These are phyloP conservation scores for Drosophila pandora DNA, from an alignment of 1,140 invertebrate species.

Conservation along the genomic window DNA sequence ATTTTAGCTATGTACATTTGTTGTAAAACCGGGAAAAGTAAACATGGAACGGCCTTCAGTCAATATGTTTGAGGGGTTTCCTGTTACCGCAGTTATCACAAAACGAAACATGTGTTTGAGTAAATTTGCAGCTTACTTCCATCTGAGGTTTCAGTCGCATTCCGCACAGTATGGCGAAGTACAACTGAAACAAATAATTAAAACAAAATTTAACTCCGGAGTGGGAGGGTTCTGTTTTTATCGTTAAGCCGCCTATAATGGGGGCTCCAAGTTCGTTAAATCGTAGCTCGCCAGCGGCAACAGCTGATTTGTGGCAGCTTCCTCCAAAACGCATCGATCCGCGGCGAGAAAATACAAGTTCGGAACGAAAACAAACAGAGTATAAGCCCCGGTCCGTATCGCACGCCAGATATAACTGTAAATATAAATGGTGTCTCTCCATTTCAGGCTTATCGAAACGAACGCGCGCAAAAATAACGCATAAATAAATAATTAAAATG, in stretches of 20 bases:
- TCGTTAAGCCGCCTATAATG: slow-evolving; percentile 41
- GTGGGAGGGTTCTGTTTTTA: slow-evolving; percentile 29
- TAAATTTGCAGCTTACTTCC: neutral
- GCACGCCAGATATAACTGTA: slow-evolving; percentile 57
- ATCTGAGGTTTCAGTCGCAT: neutral
- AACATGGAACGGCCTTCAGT: slow-evolving; percentile 17
- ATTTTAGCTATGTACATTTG: neutral
- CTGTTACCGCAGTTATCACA: slow-evolving; percentile 44
- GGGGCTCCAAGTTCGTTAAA: slow-evolving; percentile 70
- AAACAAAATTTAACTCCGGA: neutral
- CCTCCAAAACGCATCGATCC: slow-evolving; percentile 22
- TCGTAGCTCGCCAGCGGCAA: slow-evolving; percentile 48
- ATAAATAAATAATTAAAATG: slow-evolving; percentile 80
- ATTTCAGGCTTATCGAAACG: slow-evolving; percentile 75
- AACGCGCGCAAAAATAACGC: slow-evolving; percentile 77
- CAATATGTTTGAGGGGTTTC: slow-evolving; percentile 22
- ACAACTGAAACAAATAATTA: slow-evolving; percentile 4
- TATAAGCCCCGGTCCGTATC: neutral
- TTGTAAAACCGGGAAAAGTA: neutral
- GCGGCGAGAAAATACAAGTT: slow-evolving; percentile 10
- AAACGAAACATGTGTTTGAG: slow-evolving; percentile 15
- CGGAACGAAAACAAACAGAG: slow-evolving; percentile 38
- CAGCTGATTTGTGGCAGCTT: slow-evolving; percentile 56
- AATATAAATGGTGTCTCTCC: slow-evolving; percentile 75
- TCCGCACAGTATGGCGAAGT: slow-evolving; percentile 16